Evolutionary conservation across 2,888 invertebrate genomes (phyloP), one percentile per base, ranked within the genome.

Genomic region (Ypsolopha scabrella): DNA sequence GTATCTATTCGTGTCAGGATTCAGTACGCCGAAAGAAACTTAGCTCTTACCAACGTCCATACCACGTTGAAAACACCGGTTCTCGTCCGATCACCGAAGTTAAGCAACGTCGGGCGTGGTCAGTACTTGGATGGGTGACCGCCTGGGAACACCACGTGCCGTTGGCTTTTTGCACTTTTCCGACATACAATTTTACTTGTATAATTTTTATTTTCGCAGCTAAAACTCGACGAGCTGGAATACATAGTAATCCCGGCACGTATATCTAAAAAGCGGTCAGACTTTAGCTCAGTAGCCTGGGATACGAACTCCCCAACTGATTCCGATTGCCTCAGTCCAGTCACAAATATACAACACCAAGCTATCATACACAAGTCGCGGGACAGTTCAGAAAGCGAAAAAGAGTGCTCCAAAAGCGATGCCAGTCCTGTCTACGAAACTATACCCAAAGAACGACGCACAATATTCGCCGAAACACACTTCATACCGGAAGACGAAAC

Each of bases 11-110:
- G n/a, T n/a, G n/a, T n/a, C n/a, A n/a, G n/a, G n/a, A n/a, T n/a
- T n/a, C n/a, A n/a, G n/a, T n/a, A n/a, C n/a, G n/a, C n/a, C n/a
- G n/a, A n/a, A n/a, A n/a, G n/a, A n/a, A n/a, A n/a, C n/a, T n/a
- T n/a, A n/a, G n/a, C n/a, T n/a, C n/a, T n/a, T n/a, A 70, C 69
- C 72, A 75, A 73, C 71, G 71, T 70, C 68, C 73, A 75, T 72
- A 72, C 70, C 67, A 72, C 64, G 71, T 71, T 75, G 75, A 77
- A 77, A 56, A 72, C 74, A 78, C 77, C 77, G 77, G 79, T 79
- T 79, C 78, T 79, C 77, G 78, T 78, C 77, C 73, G 77, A 77
- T 76, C 78, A 78, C 78, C 76, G 76, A 78, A 80, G 75, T 78
- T 72, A 78, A 76, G 76, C 75, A 75, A 73, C 75, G 69, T 77